Evolutionary conservation across 2,888 invertebrate genomes (phyloP), one percentile per base, ranked within the genome.

Genomic region (Eupithecia vulgata): DNA sequence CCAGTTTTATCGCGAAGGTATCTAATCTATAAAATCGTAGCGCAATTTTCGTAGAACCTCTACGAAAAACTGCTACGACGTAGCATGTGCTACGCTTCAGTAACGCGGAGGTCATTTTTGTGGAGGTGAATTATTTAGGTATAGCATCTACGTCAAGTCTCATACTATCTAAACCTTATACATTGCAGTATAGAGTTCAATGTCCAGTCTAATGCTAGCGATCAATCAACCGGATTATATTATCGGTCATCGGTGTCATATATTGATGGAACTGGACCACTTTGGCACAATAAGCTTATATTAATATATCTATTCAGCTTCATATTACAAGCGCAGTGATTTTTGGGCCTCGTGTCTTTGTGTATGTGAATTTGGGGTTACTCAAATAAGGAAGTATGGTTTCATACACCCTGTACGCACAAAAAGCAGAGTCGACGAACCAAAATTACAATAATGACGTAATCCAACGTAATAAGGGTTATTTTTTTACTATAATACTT

Each of bases 1-100:
- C 8, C 37, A 5, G 37, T 42, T 15, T 15, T 3, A 6, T 2
- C 45, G 17, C 6, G 17, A 45, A 10, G n/a, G n/a, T 21, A 52
- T 52, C 21, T 10, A 52, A 52, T 52, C 21, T 10, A 21, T 21
- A 52, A 52, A 8, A 10, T 12, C 21, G 21, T 52, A 52, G 10
- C 21, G 25, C 5, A 21, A 65, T 40, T 21, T 40, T 65, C 65
- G 65, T 65, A 65, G 48, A 67, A 21, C 70, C 21, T 35, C 67
- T 76, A 73, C 76, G 37, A 21, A 45, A 30, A 30, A 40, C 34
- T 62, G 70, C 66, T 74, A 76, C 70, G 66, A 13, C 72, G 71
- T 71, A 77, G 71, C 71, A 34, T 0, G 7, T 1, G 34, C 61
- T 61, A 34, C 21, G 5, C 21, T 40, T 40, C n/a, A 5, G 59